These are phyloP conservation scores for Myotis myotis DNA, from an alignment of 2,797 vertebrate genomes.

Conservation along the genomic window DNA sequence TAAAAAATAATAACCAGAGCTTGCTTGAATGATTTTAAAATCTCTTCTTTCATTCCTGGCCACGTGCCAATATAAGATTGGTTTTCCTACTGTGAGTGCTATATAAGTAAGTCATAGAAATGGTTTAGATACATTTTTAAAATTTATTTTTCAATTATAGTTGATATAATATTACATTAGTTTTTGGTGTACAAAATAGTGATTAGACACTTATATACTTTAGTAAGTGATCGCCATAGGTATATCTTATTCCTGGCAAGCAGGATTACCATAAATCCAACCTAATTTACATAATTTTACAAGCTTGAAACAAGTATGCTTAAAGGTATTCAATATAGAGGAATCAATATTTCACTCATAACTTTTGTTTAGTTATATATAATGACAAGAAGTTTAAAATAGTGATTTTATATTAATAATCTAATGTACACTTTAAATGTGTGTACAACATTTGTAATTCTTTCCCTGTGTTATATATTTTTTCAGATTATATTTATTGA, in stretches of 20 bases:
- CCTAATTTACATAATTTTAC: slow-evolving; percentile 52
- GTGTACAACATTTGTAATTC: background rate
- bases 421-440: background rate
- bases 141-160: background rate
- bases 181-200: background rate
- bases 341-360: slow-evolving; percentile 45
- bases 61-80: background rate
- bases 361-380: slow-evolving; percentile 42
- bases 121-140: slow-evolving; percentile 20
- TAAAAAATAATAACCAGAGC: slow-evolving; percentile 3
- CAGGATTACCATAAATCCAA: slow-evolving; percentile 10
- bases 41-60: slow-evolving; percentile 10
- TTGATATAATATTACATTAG: background rate
- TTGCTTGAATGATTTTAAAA: slow-evolving; percentile 37
- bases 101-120: slow-evolving; percentile 50
- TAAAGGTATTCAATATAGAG: slow-evolving; percentile 23
- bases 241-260: background rate
- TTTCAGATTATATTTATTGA: slow-evolving; percentile 35
- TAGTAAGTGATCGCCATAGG: background rate
- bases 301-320: slow-evolving; percentile 38
- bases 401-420: slow-evolving; percentile 22
- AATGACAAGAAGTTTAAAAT: slow-evolving; percentile 17
- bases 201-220: background rate
- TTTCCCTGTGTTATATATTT: background rate
- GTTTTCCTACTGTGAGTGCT: background rate